Conservation (phyloP, 1,140 invertebrate genomes). For the Hypothenemus hampei region DNA sequence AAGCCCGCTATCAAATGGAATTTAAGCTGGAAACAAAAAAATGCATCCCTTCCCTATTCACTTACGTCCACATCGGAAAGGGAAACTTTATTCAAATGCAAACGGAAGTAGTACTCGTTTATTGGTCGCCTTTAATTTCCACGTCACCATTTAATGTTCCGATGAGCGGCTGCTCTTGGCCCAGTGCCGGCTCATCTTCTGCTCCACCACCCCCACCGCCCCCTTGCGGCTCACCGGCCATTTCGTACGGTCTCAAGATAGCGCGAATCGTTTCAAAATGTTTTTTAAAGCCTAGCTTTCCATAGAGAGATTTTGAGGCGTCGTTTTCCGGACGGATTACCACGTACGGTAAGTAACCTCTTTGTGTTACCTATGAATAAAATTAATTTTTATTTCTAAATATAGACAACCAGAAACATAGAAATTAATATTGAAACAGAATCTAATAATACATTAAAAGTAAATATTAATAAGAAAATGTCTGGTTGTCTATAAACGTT, state of each 20-base stretch:
- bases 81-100: too few species aligned
- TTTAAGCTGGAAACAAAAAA: too few species aligned
- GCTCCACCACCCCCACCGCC: constrained; percentile 31
- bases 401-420: too few species aligned
- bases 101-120: neutral
- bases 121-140: constrained; percentile 18
- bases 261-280: constrained; percentile 71
- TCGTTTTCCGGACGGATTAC: constrained; percentile 82
- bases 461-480: too few species aligned
- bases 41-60: too few species aligned
- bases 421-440: too few species aligned
- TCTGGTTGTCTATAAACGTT: too few species aligned
- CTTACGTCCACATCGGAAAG: too few species aligned
- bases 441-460: too few species aligned
- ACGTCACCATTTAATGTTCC: constrained; percentile 13
- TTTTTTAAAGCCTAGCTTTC: constrained; percentile 72
- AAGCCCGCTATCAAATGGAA: too few species aligned
- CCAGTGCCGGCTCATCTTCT: neutral
- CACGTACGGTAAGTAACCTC: constrained; percentile 76
- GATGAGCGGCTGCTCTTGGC: neutral
- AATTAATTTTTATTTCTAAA: neutral
- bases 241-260: constrained; percentile 58
- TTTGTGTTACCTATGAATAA: constrained; percentile 50
- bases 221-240: constrained; percentile 35
- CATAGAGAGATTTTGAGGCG: constrained; percentile 72